Conservation (phyloP, 1,140 invertebrate genomes). For the Gryllus bimaculatus region DNA sequence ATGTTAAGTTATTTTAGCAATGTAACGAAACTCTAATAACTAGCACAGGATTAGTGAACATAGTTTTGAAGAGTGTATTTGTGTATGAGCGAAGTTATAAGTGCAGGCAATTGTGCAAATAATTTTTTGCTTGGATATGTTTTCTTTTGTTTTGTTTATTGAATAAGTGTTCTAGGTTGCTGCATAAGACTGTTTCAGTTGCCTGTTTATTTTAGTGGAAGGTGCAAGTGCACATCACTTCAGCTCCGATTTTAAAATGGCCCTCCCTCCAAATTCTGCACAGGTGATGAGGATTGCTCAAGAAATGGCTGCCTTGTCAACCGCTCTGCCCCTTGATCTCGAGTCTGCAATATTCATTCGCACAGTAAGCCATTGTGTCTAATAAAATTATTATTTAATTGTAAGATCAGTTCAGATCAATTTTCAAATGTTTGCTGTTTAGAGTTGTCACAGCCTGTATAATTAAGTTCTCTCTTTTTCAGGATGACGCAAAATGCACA, state of each 20-base stretch:
- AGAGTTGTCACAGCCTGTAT: background rate
- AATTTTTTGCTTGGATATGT: background rate
- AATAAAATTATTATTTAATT: background rate
- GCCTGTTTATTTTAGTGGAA: slow-evolving; percentile 22
- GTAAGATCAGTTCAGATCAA: no score
- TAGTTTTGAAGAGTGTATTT: no score
- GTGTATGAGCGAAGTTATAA: no score
- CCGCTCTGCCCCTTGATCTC: slow-evolving; percentile 48
- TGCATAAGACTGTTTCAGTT: slow-evolving; percentile 16
- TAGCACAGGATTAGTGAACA: no score
- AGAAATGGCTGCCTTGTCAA: slow-evolving; percentile 51
- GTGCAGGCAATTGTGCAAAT: no score
- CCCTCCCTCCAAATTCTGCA: slow-evolving; percentile 27
- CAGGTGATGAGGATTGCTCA: slow-evolving; percentile 50
- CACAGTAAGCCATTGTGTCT: slow-evolving; percentile 18
- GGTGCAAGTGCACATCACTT: slow-evolving; percentile 20
- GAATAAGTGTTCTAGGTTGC: background rate
- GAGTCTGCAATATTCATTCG: slow-evolving; percentile 52
- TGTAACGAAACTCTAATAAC: no score
- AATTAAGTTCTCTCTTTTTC: slow-evolving; percentile 11
- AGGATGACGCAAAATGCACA: slow-evolving; percentile 24
- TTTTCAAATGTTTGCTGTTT: no score
- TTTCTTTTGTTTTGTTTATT: slow-evolving; percentile 8
- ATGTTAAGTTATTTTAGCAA: no score
- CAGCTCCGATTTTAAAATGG: slow-evolving; percentile 19